Evolutionary conservation across 2,888 invertebrate genomes (phyloP), one percentile per base, ranked within the genome.

Genomic region (Endotricha flammealis): DNA sequence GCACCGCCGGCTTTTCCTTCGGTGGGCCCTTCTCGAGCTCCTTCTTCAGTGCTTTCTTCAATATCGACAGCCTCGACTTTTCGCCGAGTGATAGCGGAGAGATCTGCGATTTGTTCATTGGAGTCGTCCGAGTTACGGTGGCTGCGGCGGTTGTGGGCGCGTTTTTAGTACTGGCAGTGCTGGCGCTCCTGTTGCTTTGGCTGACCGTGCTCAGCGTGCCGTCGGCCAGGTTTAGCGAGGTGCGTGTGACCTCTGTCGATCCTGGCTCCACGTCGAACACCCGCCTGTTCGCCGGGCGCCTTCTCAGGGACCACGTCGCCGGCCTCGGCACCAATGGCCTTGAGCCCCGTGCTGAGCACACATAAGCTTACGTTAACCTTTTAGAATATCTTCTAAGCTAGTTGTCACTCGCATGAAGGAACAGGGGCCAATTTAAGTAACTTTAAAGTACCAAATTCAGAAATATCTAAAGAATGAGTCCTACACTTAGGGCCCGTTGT

Each of bases 51-150:
- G 68, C 65, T 40, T 83, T 83, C 41, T 67, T 79, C 27, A 80
- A 31, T n/a, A 82, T 83, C 0, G 81, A 82, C 2, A 81, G 41
- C 11, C 74, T 61, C 0, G 83, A 82, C 44, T 73, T 75, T 41
- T 83, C 80, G 0, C 75, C 78, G 3, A 80, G 38, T 0, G 81
- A 77, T 8, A 76, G 44, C 11, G n/a, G n/a, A n/a, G n/a, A n/a
- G n/a, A n/a, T n/a, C n/a, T n/a, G n/a, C n/a, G n/a, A n/a, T n/a
- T n/a, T n/a, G n/a, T n/a, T 6, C 6, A n/a, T 20, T 20, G 41
- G 28, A 2, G 37, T 41, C 5, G 23, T 20, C n/a, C n/a, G n/a
- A n/a, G n/a, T n/a, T 3, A 35, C 11, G 1, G 20, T n/a, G 1
- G 28, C 37, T 5, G 25, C 16, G 0, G 39, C 23, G 1, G 44